Evolutionary conservation across 2,888 invertebrate species (phyloP).

Genomic region (Melanophora roralis): DNA sequence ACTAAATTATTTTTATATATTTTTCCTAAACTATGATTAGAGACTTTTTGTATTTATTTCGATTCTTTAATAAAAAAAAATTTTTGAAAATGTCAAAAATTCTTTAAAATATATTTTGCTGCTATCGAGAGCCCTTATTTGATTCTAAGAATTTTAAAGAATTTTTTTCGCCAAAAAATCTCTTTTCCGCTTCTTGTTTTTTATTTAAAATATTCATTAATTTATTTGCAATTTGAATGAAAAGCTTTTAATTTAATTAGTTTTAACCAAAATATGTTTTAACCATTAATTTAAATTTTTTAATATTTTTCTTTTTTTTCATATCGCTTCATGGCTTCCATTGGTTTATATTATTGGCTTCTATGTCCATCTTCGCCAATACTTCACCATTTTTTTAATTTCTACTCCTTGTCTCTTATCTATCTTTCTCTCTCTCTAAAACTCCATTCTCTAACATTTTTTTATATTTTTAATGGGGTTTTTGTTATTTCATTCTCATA

Average conservation of each 20-base stretch:
- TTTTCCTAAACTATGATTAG: no score
- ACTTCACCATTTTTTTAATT: not conserved
- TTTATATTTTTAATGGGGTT: not conserved
- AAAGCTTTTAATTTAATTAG: not conserved
- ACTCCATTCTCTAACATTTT: not conserved
- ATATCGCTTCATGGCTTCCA: slow-evolving; percentile 29
- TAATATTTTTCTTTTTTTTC: slow-evolving; percentile 28
- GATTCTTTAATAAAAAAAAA: no score
- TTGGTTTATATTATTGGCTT: slow-evolving; percentile 37
- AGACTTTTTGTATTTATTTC: no score
- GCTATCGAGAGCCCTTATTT: no score
- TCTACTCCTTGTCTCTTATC: not conserved
- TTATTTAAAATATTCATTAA: no score
- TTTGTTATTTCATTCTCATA: not conserved
- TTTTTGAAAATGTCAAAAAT: no score
- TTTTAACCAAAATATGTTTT: not conserved
- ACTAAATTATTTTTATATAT: no score
- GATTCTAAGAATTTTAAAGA: no score
- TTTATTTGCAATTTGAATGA: not conserved
- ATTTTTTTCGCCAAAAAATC: no score
- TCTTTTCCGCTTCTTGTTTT: no score
- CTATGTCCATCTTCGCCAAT: slow-evolving; percentile 30
- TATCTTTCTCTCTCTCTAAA: not conserved
- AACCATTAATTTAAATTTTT: slow-evolving; percentile 10
- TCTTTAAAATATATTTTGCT: no score